Evolutionary conservation across 2,113 vertebrate species (phyloP), one percentile per base, ranked within the genome.

Genomic region (Pluvialis apricaria): DNA sequence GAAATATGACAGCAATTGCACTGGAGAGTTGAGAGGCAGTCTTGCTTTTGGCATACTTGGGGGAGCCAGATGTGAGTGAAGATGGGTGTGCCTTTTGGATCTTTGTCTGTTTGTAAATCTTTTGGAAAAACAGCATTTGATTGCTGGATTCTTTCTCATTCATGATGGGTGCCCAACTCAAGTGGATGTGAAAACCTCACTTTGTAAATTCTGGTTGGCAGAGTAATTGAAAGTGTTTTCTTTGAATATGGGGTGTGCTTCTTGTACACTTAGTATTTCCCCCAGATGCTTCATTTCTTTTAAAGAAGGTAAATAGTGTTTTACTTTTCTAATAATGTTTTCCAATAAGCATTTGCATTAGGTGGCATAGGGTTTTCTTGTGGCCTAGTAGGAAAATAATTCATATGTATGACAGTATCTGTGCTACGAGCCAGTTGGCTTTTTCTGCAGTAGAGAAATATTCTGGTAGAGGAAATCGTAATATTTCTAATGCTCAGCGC

Each of bases 71-170:
- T 80, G 14, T 61, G 44, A 61, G 28, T 61, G 78, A 73, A 51
- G 61, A 51, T 68, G 87, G n/a, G 45, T 58, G 88, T 92, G 82
- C 54, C 79, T 85, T 82, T 76, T 85, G 55, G 22, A 54, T 77
- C 15, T 92, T 55, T 31, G n/a, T 73, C 66, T 70, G 64, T 73
- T 66, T 57, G 42, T 73, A 78, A 83, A 70, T 75, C 47, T 26
- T 84, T 69, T 68, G 47, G 49, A 60, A 92, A 79, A 42, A 51
- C 44, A 79, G 34, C 44, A 4, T 76, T 87, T 82, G 69, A 14
- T 64, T 82, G 54, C 36, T 70, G 60, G 20, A 31, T 69, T 85
- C 40, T 62, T 66, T 54, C 44, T 80, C 11, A 36, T 69, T 68
- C 10, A 0, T 38, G 40, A 11, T n/a, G 29, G 34, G 26, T 42